Evolutionary conservation across 2,888 invertebrate genomes (phyloP).

Genomic region (Argynnis bischoffii): DNA sequence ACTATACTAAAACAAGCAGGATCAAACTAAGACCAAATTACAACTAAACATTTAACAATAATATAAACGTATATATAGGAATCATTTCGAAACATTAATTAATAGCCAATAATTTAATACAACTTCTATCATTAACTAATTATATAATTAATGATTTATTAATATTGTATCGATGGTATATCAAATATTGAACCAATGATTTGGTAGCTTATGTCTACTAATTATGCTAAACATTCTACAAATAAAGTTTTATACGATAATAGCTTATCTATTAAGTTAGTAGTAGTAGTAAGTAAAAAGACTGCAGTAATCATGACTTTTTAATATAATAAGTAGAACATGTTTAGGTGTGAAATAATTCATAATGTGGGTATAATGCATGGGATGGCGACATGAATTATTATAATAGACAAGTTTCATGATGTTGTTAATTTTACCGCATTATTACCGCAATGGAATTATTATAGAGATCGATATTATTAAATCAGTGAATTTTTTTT

Average conservation of each 20-base stretch:
- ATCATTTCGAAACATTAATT: conserved; percentile 56
- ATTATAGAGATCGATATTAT: too few relatives aligned
- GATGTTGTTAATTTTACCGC: too few relatives aligned
- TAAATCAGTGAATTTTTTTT: too few relatives aligned
- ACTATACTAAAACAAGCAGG: not conserved
- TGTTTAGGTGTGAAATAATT: too few relatives aligned
- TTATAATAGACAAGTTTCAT: too few relatives aligned
- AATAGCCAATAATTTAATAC: conserved; percentile 54
- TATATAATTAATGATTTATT: conserved; percentile 44
- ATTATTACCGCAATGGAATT: too few relatives aligned
- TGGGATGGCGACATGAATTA: too few relatives aligned
- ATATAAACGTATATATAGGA: conserved; percentile 57
- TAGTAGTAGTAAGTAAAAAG: too few relatives aligned
- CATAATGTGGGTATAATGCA: too few relatives aligned
- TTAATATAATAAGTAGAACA: too few relatives aligned
- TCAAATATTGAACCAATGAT: conserved; percentile 43
- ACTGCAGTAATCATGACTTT: too few relatives aligned
- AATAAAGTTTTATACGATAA: not conserved
- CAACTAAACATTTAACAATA: conserved; percentile 48
- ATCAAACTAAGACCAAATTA: conserved; percentile 23
- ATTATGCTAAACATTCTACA: conserved; percentile 10
- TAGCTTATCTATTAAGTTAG: not conserved
- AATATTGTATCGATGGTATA: conserved; percentile 33
- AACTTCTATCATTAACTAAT: conserved; percentile 61
- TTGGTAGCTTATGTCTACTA: conserved; percentile 26